A percentile compares a stretch with the other conserved stretches of the same genome.
Evolutionary conservation across 2,113 vertebrate species (phyloP).

Genomic region (Propithecus coquereli): DNA sequence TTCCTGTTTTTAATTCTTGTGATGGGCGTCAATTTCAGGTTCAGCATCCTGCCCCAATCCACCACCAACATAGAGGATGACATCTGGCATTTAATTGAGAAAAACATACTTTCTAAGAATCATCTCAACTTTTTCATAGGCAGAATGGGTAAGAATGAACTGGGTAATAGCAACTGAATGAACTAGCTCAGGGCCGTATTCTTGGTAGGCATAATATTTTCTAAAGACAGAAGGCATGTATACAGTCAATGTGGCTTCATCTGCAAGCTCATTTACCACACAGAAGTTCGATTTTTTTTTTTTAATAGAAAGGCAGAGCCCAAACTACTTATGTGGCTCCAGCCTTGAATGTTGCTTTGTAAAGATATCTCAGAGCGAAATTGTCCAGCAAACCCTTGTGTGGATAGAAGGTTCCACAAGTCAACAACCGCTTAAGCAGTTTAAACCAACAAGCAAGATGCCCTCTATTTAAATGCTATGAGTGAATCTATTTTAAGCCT

Average conservation of each 20-base stretch:
- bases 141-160: not conserved
- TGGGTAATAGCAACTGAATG: not conserved
- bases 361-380: conserved; percentile 75
- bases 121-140: not conserved
- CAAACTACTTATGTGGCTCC: not conserved
- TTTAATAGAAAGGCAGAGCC: not conserved
- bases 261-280: not conserved
- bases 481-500: conserved; percentile 86
- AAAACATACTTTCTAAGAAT: not conserved
- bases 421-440: conserved; percentile 86
- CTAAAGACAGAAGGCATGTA: conserved; percentile 3
- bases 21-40: not conserved
- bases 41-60: not conserved
- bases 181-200: not conserved
- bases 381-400: conserved; percentile 80
- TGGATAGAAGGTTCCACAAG: conserved; percentile 82
- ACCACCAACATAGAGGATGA: not conserved
- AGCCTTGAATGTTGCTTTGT: conserved; percentile 54
- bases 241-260: not conserved
- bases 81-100: not conserved
- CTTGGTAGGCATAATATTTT: not conserved
- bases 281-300: not conserved
- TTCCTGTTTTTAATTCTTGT: not conserved
- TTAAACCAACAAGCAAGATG: conserved; percentile 82
- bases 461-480: conserved; percentile 84